Conservation (phyloP, 2,797 vertebrate species). For the Petrocephalus schoutedeni region DNA sequence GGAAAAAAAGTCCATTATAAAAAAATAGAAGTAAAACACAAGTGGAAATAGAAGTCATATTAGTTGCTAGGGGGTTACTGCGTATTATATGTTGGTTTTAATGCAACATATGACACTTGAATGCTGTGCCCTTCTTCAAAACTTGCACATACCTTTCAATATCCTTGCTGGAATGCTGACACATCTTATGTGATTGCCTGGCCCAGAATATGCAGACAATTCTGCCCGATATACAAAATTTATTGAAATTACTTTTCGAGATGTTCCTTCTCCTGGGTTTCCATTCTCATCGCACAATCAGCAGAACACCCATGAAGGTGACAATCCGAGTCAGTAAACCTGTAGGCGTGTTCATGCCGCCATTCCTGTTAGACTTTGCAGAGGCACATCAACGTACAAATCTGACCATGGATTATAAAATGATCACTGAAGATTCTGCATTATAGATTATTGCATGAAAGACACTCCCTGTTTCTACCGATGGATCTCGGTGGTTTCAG, state of each 20-base stretch:
- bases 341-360: background rate
- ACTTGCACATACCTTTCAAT: background rate
- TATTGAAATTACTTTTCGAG: conserved; percentile 4
- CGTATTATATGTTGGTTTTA: background rate
- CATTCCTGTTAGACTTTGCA: background rate
- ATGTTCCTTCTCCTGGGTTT: background rate
- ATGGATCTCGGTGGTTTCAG: background rate
- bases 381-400: background rate
- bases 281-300: background rate
- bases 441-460: background rate
- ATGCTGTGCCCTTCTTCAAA: background rate
- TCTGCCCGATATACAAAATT: background rate
- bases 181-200: background rate
- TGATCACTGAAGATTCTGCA: background rate
- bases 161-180: background rate
- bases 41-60: background rate
- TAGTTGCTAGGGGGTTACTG: background rate
- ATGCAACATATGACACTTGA: background rate
- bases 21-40: background rate
- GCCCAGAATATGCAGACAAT: background rate
- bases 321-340: background rate
- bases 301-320: conserved; percentile 6
- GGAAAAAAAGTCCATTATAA: no score
- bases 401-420: background rate
- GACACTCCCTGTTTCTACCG: background rate